Base-by-base conservation (phyloP, 2,113 vertebrate genomes). In the Hiodon tergisus region DNA sequence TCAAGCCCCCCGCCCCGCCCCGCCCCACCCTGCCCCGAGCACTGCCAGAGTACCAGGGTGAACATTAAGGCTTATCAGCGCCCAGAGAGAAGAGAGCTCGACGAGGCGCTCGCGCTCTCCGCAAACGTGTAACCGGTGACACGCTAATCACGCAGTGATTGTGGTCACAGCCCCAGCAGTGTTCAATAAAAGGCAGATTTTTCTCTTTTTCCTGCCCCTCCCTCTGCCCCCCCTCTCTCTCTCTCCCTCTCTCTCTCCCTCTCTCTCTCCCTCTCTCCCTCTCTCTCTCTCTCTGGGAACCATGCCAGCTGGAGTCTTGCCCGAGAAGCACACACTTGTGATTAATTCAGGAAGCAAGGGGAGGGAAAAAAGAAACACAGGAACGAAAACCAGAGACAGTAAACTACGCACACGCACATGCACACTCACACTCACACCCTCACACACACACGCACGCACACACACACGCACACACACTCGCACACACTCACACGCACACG, bases 291-390 rank as follows among this genome's bases (percentile, higher is more conserved):
- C 78, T 82, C 87, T 81, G 78, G 88, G 88, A 86, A 85, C 79
- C 5, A 0, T 84, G 88, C 87, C 88, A 90, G 78, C 80, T 88
- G 88, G 87, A 83, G n/a, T 71, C 4, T 4, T 79, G 84, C 86
- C 87, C 82, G 77, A 31, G 31, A 31, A 31, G 31, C 31, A 31
- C 31, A 31, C 31, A 31, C 31, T 31, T 31, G 31, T 31, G 31
- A 31, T 31, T 31, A 31, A 31, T 31, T 31, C 31, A 31, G 31
- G 83, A 85, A 86, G 59, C 6, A 61, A 14, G 57, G 46, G 63
- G n/a, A 55, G 63, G 14, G 67, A 62, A 54, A 73, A 59, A 31
- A 31, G 66, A 77, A 59, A 47, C 31, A 50, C 67, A 53, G 53
- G 71, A 76, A 50, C 51, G 54, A 62, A 69, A 57, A 67, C 72